Percentiles rank a stretch among this genome's conserved stretches.
Conservation (phyloP, 2,888 invertebrate species). For the Eretmocerus hayati region DNA sequence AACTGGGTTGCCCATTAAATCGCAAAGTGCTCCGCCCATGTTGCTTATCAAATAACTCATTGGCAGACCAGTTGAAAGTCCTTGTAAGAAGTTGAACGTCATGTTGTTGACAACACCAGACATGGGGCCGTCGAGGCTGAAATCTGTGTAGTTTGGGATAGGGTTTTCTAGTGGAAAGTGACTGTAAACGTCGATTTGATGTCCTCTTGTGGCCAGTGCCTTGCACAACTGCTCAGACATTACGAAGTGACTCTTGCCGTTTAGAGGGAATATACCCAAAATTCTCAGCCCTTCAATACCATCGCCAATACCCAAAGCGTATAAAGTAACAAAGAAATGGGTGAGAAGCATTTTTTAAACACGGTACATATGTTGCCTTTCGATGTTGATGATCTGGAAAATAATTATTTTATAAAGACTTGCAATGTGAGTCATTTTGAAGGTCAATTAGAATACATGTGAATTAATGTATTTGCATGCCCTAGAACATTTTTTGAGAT, state of each 20-base stretch:
- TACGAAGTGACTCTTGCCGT: constrained; percentile 48
- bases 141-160: constrained; percentile 42
- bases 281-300: constrained; percentile 47
- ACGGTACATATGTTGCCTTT: no score
- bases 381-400: no score
- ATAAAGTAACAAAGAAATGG: no score
- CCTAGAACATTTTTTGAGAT: no score
- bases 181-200: constrained; percentile 46
- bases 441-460: no score
- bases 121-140: constrained; percentile 29
- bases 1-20: constrained; percentile 33
- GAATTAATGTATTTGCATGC: no score
- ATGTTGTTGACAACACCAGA: constrained; percentile 31
- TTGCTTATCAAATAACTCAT: neutral
- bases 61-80: neutral
- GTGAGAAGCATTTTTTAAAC: no score
- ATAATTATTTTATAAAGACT: no score
- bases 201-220: constrained; percentile 46
- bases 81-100: constrained; percentile 26
- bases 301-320: no score
- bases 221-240: constrained; percentile 47
- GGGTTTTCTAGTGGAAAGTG: constrained; percentile 40
- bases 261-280: constrained; percentile 47
- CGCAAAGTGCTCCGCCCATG: constrained; percentile 9
- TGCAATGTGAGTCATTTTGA: no score